Percentiles rank a stretch among this genome's conserved stretches.
Evolutionary conservation across 2,113 vertebrate genomes (phyloP).

Genomic region (Bos indicus): DNA sequence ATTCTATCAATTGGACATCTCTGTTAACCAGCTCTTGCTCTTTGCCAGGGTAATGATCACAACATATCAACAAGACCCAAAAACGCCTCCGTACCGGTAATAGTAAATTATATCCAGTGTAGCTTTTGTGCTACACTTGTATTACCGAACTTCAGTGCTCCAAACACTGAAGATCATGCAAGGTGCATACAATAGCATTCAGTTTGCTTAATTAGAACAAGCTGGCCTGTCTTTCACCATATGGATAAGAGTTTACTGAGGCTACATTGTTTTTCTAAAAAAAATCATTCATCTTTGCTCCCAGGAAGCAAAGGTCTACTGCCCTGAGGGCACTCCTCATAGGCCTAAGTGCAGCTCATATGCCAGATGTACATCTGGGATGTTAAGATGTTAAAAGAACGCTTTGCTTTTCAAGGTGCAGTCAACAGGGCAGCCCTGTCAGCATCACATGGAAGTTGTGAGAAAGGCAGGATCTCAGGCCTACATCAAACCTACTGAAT

Average conservation of each 20-base stretch:
- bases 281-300: background rate
- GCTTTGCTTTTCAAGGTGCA: background rate
- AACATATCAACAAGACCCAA: conserved; percentile 1
- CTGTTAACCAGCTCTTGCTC: conserved; percentile 34
- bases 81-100: background rate
- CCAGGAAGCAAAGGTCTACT: conserved; percentile 1
- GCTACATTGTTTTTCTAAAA: background rate
- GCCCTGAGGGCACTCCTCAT: background rate
- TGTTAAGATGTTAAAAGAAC: background rate
- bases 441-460: background rate
- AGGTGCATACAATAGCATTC: background rate
- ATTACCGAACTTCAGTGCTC: background rate
- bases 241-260: background rate
- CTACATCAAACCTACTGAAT: background rate
- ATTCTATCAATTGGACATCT: conserved; percentile 30
- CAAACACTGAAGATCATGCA: background rate
- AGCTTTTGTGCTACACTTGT: background rate
- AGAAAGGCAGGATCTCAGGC: background rate
- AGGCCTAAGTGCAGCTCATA: background rate
- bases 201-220: conserved; percentile 9
- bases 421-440: background rate
- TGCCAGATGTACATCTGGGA: background rate
- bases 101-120: background rate
- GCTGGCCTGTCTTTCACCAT: background rate
- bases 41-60: background rate